Percentiles rank a stretch among this genome's conserved stretches.
Evolutionary conservation across 2,797 vertebrate species (phyloP).

Genomic region (Lycodopsis pacificus): DNA sequence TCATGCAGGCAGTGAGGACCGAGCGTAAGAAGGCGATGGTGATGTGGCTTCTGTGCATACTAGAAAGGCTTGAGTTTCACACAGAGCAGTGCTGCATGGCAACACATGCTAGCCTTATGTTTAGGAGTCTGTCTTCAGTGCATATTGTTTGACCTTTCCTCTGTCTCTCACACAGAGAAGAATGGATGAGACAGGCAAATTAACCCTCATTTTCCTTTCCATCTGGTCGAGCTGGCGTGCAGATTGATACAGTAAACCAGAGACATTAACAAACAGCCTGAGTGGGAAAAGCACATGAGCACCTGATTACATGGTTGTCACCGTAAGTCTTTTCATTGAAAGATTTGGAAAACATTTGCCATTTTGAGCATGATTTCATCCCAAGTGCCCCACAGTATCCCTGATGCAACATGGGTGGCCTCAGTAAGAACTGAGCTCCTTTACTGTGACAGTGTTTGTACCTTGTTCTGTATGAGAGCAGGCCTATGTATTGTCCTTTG

Average conservation of each 20-base stretch:
- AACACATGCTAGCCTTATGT: conserved; percentile 73
- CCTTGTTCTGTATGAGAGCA: neutral
- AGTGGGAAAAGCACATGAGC: conserved; percentile 22
- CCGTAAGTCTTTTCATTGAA: conserved; percentile 4
- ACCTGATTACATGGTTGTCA: conserved; percentile 3
- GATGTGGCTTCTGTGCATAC: conserved; percentile 50
- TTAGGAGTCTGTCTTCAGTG: conserved; percentile 53
- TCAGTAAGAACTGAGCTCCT: neutral
- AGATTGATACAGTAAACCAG: conserved; percentile 64
- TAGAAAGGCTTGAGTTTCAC: conserved; percentile 17
- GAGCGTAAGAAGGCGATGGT: conserved; percentile 18
- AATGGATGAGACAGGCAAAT: conserved; percentile 29
- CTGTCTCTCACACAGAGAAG: conserved; percentile 25
- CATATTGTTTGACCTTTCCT: conserved; percentile 39
- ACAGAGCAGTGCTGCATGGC: conserved; percentile 32
- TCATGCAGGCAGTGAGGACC: neutral
- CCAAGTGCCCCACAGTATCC: neutral
- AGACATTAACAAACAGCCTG: conserved; percentile 31
- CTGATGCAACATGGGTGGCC: conserved; percentile 17
- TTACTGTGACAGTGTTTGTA: conserved; percentile 5
- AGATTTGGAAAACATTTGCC: neutral
- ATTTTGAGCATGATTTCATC: conserved; percentile 5
- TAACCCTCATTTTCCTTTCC: conserved; percentile 45
- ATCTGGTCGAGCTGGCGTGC: conserved; percentile 67
- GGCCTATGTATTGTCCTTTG: neutral